Evolutionary conservation across 2,888 invertebrate genomes (phyloP), one percentile per base, ranked within the genome.

Genomic region (Dichetophora obliterata): DNA sequence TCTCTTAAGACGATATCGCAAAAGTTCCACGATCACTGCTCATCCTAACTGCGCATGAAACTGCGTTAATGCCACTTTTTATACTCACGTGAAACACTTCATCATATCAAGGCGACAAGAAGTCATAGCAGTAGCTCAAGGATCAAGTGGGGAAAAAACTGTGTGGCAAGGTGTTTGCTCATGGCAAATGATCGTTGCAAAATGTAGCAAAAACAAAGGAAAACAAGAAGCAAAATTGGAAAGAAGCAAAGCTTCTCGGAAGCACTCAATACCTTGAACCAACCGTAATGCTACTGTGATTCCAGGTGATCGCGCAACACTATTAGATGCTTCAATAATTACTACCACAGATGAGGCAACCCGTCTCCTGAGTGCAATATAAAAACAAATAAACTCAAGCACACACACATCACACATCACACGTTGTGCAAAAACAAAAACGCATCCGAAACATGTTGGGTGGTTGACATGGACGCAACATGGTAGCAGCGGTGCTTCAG

Each of bases 371-470:
- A 22, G n/a, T 70, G 54, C 9, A 34, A 19, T 50, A 24, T 31
- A 69, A 69, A 50, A 69, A 69, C 68, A 69, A 69, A 48, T 16
- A 69, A 19, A 54, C n/a, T 14, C 27, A 22, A 50, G n/a, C 50
- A 22, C 19, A 50, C 5, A 27, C 11, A 24, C 16, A 43, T 5
- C 14, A 8, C 11, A 14, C 11, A 50, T 5, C 14, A 8, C 11
- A 14, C 11, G 24, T 3, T 24, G 22, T 27, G 22, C n/a, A 37
- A 69, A 69, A 52, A 52, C 37, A n/a, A 8, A 54, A 70, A 66
- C 73, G 74, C 66, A 16, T 27, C 61, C 75, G 48, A 27, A 76
- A 72, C 80, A 61, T 71, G 43, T 72, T 80, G 78, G 80, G 80
- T 77, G 80, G 78, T 75, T 76, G 77, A 76, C 75, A 79, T 34